phyloP scores from a whole-genome alignment of 2,888 invertebrate genomes.

The Spodoptera littoralis region DNA sequence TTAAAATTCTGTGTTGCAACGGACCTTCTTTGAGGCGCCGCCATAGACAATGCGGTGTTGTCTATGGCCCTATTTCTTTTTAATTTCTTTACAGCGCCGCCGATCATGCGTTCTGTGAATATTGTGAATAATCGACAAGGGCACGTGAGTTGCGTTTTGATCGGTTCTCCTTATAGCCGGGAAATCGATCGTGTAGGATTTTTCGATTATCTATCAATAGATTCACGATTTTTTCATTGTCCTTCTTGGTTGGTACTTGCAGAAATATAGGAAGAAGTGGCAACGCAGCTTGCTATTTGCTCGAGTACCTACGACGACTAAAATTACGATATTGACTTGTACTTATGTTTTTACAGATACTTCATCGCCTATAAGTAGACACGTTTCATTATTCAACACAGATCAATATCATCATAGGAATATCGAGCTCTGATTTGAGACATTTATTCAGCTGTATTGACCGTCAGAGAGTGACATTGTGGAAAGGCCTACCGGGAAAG shows the following conservation, averaged over 20 bases:
- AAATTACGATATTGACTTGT: no score
- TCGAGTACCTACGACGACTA: no score
- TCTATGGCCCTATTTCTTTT: constrained; percentile 83
- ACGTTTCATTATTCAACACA: no score
- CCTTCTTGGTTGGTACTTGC: not conserved
- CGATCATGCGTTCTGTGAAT: constrained; percentile 73
- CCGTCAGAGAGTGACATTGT: no score
- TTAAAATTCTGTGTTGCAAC: constrained; percentile 69
- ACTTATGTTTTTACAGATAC: no score
- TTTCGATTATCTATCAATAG: constrained; percentile 32
- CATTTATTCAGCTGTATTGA: no score
- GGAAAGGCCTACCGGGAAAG: no score
- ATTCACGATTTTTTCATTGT: not conserved
- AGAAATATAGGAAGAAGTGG: not conserved
- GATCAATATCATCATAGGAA: no score
- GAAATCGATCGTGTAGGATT: constrained; percentile 50
- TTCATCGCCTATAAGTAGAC: no score
- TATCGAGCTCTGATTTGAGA: no score
- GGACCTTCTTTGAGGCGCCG: constrained; percentile 63
- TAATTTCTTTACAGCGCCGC: constrained; percentile 80
- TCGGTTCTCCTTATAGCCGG: constrained; percentile 40
- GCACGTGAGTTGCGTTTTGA: constrained; percentile 53
- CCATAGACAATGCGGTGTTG: constrained; percentile 68
- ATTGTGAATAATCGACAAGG: constrained; percentile 68
- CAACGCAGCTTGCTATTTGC: no score